These are phyloP conservation scores for Lagenorhynchus albirostris DNA, from an alignment of 2,113 vertebrate species.

Conservation along the genomic window DNA sequence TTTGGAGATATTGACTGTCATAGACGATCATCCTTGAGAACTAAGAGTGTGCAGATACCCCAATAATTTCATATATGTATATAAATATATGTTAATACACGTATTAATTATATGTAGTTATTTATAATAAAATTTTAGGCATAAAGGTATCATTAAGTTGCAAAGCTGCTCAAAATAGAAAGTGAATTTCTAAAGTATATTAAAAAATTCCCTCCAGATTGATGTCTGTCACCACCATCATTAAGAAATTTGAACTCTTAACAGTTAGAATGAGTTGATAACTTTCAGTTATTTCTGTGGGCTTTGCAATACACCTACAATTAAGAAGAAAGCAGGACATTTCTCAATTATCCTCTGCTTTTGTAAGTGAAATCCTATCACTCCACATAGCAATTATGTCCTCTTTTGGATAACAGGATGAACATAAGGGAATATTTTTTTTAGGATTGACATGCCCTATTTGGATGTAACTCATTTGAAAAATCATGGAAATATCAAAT, in stretches of 20 bases:
- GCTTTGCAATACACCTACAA: background rate
- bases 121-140: background rate
- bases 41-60: background rate
- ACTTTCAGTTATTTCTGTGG: conserved; percentile 20
- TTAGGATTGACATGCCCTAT: background rate
- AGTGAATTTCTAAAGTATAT: conserved; percentile 2
- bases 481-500: background rate
- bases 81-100: background rate
- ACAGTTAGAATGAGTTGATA: conserved; percentile 57
- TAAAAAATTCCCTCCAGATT: background rate
- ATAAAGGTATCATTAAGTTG: background rate
- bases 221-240: conserved; percentile 49
- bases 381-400: background rate
- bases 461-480: background rate
- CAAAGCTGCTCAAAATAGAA: background rate
- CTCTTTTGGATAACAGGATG: background rate
- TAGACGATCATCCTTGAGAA: background rate
- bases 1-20: background rate
- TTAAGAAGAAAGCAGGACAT: background rate
- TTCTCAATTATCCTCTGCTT: background rate
- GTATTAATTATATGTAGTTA: background rate
- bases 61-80: background rate
- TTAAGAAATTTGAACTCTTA: conserved; percentile 52
- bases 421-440: background rate
- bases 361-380: background rate